Evolutionary conservation across 2,113 vertebrate genomes (phyloP).

Genomic region (Hydrochoerus hydrochaeris): DNA sequence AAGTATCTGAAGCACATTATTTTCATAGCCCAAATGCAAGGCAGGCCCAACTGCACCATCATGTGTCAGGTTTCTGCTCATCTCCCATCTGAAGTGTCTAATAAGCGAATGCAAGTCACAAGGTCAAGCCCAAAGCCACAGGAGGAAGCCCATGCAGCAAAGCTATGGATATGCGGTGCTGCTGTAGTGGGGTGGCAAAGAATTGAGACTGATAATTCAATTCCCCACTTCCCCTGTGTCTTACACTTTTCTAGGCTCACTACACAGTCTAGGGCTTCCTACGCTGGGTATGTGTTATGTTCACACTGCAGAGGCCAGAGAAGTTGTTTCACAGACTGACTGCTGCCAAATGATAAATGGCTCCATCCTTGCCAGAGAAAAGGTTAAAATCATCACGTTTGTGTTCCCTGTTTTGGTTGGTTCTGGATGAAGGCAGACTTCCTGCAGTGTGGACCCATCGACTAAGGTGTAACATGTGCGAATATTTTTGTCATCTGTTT

Average conservation of each 20-base stretch:
- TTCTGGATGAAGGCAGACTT: not conserved
- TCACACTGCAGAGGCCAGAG: not conserved
- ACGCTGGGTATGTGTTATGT: not conserved
- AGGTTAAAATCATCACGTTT: not conserved
- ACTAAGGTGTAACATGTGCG: not conserved
- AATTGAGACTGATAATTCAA: not conserved
- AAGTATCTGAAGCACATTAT: not conserved
- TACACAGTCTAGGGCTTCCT: not conserved
- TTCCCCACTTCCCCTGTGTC: not conserved
- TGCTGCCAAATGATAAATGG: not conserved
- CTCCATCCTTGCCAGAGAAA: not conserved
- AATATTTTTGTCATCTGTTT: not conserved
- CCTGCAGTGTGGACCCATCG: not conserved
- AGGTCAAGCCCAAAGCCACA: not conserved
- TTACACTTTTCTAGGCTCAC: not conserved
- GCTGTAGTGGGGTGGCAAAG: not conserved
- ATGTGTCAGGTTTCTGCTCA: constrained; percentile 30
- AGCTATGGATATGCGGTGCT: not conserved
- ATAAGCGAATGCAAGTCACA: not conserved
- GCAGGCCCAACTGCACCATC: not conserved
- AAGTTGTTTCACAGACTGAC: not conserved
- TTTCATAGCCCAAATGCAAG: not conserved
- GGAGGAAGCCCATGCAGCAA: not conserved
- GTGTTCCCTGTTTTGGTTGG: not conserved
- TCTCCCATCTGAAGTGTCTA: not conserved